Evolutionary conservation across 2,113 vertebrate genomes (phyloP), one percentile per base, ranked within the genome.

Genomic region (Taxidea taxus): DNA sequence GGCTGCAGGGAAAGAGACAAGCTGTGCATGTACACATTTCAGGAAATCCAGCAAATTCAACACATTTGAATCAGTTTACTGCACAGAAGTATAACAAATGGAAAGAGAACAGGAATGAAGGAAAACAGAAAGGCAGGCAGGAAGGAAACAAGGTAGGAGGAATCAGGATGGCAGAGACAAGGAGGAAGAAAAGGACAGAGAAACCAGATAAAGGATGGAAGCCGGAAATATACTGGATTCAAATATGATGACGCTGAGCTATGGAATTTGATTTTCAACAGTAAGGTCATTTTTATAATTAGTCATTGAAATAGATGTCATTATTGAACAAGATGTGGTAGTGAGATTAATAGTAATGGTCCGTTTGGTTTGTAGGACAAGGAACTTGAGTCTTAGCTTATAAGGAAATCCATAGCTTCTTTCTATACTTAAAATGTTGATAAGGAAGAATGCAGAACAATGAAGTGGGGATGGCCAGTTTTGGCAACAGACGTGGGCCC

Each of bases 21-120:
- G 18, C 2, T 29, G 4, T 47, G 9, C 0, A 0, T 2, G 2
- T 4, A 15, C 0, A 31, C 21, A 7, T 31, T n/a, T 80, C 42
- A 56, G 9, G 31, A 51, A 16, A 23, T 44, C n/a, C 27, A 60
- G 20, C 34, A 34, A 2, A 27, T n/a, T 56, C 16, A 37, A n/a
- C n/a, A 60, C 2, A 37, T 51, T 77, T 27, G 27, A 60, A 7
- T 20, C 18, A 1, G 6, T 75, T 51, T 44, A 13, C n/a, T 27
- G 60, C 75, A 29, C 82, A 83, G 51, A 70, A 25, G 37, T 85
- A 10, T 37, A 9, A 68, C 54, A 34, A 56, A 10, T 6, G 3
- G 18, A 11, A 75, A 66, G 39, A 86, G 14, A 7, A 37, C 68
- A 42, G 4, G 16, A 68, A n/a, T 13, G 31, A 25, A 39, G 42